A percentile compares a stretch with the other conserved stretches of the same genome.
These are phyloP conservation scores for Oncorhynchus kisutch DNA, from an alignment of 2,113 vertebrate species.

Conservation along the genomic window DNA sequence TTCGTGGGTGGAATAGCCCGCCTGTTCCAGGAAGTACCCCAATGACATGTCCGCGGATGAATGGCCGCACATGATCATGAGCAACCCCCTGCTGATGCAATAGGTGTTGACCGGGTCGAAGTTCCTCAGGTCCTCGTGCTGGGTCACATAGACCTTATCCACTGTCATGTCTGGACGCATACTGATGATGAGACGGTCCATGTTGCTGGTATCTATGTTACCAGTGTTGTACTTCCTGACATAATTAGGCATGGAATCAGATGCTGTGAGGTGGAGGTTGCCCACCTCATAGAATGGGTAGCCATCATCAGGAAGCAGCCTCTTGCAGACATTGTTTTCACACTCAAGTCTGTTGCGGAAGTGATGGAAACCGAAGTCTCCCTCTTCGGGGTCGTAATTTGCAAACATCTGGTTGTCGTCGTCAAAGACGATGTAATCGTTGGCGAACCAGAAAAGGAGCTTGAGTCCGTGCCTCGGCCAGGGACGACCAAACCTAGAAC, in stretches of 20 bases:
- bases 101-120: conserved; percentile 24
- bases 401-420: conserved; percentile 11
- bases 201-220: conserved; percentile 27
- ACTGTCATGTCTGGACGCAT: neutral
- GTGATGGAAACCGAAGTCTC: conserved; percentile 29
- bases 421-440: conserved; percentile 19
- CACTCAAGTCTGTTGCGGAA: conserved; percentile 22
- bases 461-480: conserved; percentile 38
- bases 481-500: conserved; percentile 17
- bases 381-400: rapidly evolving
- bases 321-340: neutral
- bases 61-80: conserved; percentile 10
- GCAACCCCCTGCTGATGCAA: neutral
- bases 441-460: conserved; percentile 44
- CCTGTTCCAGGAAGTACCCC: conserved; percentile 15
- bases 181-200: conserved; percentile 32
- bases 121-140: neutral
- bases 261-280: conserved; percentile 7
- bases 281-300: conserved; percentile 27
- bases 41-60: neutral
- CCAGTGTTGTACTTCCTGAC: neutral
- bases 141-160: conserved; percentile 24
- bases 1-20: neutral
- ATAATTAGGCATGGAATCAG: neutral
- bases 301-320: neutral